Percentiles rank a stretch among this genome's conserved stretches.
These are phyloP conservation scores for Tangara arthus DNA, from an alignment of 2,797 vertebrate species.

Conservation along the genomic window DNA sequence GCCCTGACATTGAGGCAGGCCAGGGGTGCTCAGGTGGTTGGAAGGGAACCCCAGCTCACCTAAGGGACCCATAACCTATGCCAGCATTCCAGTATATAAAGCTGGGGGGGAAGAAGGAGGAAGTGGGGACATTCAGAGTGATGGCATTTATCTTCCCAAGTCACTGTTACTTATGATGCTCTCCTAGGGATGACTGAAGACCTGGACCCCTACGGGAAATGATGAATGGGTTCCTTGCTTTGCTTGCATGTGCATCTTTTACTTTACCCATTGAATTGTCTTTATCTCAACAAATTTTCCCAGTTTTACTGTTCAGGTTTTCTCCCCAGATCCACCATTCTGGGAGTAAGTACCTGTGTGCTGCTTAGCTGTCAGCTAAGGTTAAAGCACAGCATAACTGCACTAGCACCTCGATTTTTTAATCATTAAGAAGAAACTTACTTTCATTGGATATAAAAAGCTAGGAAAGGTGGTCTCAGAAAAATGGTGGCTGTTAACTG, in stretches of 20 bases:
- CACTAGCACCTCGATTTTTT: not conserved
- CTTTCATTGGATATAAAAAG: not conserved
- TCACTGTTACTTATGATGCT: fast-evolving
- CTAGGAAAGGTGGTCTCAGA: not conserved
- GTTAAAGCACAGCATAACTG: not conserved
- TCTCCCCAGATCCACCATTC: fast-evolving
- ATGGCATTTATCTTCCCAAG: not conserved
- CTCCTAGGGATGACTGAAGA: not conserved
- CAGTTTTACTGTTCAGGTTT: not conserved
- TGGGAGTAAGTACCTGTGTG: not conserved
- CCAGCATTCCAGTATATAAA: not conserved
- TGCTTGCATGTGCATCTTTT: not conserved
- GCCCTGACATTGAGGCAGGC: fast-evolving
- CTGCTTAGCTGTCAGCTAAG: not conserved
- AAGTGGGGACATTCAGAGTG: not conserved
- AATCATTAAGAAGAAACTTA: not conserved
- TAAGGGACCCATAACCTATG: not conserved
- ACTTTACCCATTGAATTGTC: not conserved
- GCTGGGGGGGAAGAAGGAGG: not conserved
- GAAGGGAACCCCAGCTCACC: not conserved
- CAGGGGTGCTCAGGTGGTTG: fast-evolving
- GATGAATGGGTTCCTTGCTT: not conserved
- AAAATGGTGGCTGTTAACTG: not conserved
- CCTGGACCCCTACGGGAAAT: not conserved
- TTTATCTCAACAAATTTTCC: not conserved